Percentiles rank a stretch among this genome's conserved stretches.
phyloP scores from a whole-genome alignment of 2,113 vertebrate genomes.

The Xyrauchen texanus region DNA sequence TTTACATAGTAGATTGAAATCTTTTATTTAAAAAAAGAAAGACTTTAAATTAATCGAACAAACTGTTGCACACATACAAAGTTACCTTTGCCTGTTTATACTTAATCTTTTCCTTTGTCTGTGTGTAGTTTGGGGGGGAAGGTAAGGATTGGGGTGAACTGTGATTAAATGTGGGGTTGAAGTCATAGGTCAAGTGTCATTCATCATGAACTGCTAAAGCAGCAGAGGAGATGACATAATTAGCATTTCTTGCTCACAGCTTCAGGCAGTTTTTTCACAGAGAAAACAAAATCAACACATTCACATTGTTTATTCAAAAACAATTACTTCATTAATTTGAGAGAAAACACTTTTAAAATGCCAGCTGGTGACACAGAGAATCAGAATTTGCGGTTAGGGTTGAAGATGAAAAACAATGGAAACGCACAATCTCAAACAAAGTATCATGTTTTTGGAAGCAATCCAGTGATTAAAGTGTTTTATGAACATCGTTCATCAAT shows the following conservation, averaged over 20 bases:
- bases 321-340: not conserved
- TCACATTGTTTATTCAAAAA: conserved; percentile 5
- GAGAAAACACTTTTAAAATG: too few species aligned
- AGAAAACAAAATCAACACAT: not conserved
- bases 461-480: not conserved
- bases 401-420: not conserved
- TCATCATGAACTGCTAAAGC: conserved; percentile 28
- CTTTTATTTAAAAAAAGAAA: too few species aligned
- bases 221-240: not conserved
- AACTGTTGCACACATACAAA: not conserved
- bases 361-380: too few species aligned
- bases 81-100: not conserved
- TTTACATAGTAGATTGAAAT: too few species aligned
- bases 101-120: conserved; percentile 11
- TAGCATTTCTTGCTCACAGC: not conserved
- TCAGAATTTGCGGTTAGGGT: too few species aligned
- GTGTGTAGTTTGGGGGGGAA: not conserved
- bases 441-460: not conserved
- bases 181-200: conserved; percentile 8
- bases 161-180: conserved; percentile 19
- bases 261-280: not conserved
- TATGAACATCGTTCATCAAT: too few species aligned
- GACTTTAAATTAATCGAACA: not conserved
- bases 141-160: conserved; percentile 8
- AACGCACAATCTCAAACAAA: not conserved